Conservation (phyloP, 2,888 invertebrate species). For the Willowsia nigromaculata region DNA sequence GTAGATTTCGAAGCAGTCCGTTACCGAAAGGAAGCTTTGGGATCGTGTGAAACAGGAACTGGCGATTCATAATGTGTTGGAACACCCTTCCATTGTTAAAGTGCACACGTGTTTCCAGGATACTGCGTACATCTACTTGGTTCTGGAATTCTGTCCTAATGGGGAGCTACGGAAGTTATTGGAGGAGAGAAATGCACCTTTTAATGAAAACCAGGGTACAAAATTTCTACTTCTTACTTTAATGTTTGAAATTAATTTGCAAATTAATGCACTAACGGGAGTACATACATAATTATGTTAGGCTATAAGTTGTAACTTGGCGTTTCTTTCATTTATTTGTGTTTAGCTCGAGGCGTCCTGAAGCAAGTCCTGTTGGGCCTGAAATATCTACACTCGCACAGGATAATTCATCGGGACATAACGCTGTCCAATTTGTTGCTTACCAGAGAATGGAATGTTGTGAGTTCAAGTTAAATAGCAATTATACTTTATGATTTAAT, state of each 20-base stretch:
- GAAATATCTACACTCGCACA: slow-evolving; percentile 93
- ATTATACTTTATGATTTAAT: neutral
- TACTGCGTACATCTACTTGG: slow-evolving; percentile 93
- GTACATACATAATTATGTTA: too few species aligned
- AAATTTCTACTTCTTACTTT: neutral
- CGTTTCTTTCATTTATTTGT: neutral
- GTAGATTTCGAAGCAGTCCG: slow-evolving; percentile 93
- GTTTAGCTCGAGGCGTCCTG: slow-evolving; percentile 87
- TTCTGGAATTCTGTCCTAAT: slow-evolving; percentile 95
- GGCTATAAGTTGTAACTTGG: too few species aligned
- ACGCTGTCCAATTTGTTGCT: slow-evolving; percentile 94
- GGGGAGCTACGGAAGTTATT: slow-evolving; percentile 94
- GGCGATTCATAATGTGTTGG: slow-evolving; percentile 92
- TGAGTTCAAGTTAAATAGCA: slow-evolving; percentile 81
- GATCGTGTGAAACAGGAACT: slow-evolving; percentile 95
- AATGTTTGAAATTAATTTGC: neutral
- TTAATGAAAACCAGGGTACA: slow-evolving; percentile 83
- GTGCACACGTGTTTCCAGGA: slow-evolving; percentile 96
- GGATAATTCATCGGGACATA: slow-evolving; percentile 95
- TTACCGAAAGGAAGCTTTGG: slow-evolving; percentile 92
- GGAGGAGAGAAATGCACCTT: slow-evolving; percentile 82
- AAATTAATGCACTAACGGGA: too few species aligned
- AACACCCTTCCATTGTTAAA: slow-evolving; percentile 94
- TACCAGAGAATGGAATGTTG: slow-evolving; percentile 91
- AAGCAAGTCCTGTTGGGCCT: slow-evolving; percentile 94